Base-by-base conservation (phyloP, 2,797 vertebrate species). In the Spea hammondii region DNA sequence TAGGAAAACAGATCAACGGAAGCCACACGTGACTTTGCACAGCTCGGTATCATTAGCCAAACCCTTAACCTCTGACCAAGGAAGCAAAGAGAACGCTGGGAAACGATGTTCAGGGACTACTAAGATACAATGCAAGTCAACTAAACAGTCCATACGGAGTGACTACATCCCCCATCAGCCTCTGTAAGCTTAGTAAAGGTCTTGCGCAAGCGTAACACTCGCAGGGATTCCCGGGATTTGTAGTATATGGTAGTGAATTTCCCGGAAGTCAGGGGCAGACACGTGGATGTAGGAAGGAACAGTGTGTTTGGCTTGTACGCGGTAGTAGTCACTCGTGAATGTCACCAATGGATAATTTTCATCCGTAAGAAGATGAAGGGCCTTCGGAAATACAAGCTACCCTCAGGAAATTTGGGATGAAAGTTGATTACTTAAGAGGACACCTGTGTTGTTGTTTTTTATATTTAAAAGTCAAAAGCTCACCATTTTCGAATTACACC, bases 1-100 rank as follows among this genome's bases (percentile, higher is more conserved):
- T 78, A 90, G 90, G 90, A 90, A 83, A 88, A 91, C 89, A 83
- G 74, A 88, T 13, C 84, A 80, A 88, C 88, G 83, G 83, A 75
- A 83, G 83, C 82, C 90, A 84, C 93, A 93, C 91, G 92, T 92
- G 92, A 85, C 88, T 82, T 79, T 72, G 73, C 86, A 5, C 71
- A 89, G 85, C 89, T 89, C 90, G 89, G 84, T 87, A 88, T 91
- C 84, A 85, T 86, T 86, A 85, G 90, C 86, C 89, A 87, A 86
- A 85, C 12, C 6, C 44, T 86, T 11, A 0, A 86, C 92, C 92
- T 92, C 89, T 76, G 90, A 90, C 87, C 51, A 13, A 55, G 45
- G 2, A 8, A 54, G 51, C 64, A 82, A 83, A 4, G 0, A 5
- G 79, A 17, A 10, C 68, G 53, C 74, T 51, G 89, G 90, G 86